Base-by-base conservation (phyloP, 2,888 invertebrate genomes). In the Leistus spinibarbis region DNA sequence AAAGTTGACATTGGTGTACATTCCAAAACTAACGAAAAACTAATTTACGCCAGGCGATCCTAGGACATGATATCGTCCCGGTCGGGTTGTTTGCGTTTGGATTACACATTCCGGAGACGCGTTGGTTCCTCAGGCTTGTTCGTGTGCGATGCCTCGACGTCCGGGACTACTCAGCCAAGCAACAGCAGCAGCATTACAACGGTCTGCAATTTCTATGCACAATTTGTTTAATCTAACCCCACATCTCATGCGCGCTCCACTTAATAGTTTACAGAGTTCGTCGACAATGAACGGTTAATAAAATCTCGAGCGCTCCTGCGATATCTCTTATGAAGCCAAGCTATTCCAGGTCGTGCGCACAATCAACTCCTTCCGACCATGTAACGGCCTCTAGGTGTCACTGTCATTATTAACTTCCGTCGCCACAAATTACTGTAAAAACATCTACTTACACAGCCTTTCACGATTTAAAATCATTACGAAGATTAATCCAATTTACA, bases 151-250 rank as follows among this genome's bases (percentile, higher is more conserved):
- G n/a, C n/a, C 40, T 40, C 40, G 40, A 40, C 40, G 3, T 40
- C 13, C 40, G 40, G 10, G 40, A 40, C 7, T 40, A 40, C 40
- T 40, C 40, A 10, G n/a, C n/a, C n/a, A n/a, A n/a, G n/a, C n/a
- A n/a, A n/a, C n/a, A n/a, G n/a, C n/a, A n/a, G n/a, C n/a, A n/a
- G 40, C 40, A 40, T 0, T 7, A 40, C 7, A 7, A 40, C 13
- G 40, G 1, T 3, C 16, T 73, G 73, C 67, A 73, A 73, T 73
- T 73, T 73, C 73, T 73, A 67, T 73, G 73, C 73, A 73, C 67
- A 73, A 73, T 73, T 73, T 73, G 73, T 73, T 73, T 73, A 73
- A 67, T 73, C 73, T 66, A 22, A 53, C 72, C 66, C 23, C 69
- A 69, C 57, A 69, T 22, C 17, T 56, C 54, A 10, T 7, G 13